Evolutionary conservation across 2,113 vertebrate genomes (phyloP), one percentile per base, ranked within the genome.

Genomic region (Pelodiscus sinensis): DNA sequence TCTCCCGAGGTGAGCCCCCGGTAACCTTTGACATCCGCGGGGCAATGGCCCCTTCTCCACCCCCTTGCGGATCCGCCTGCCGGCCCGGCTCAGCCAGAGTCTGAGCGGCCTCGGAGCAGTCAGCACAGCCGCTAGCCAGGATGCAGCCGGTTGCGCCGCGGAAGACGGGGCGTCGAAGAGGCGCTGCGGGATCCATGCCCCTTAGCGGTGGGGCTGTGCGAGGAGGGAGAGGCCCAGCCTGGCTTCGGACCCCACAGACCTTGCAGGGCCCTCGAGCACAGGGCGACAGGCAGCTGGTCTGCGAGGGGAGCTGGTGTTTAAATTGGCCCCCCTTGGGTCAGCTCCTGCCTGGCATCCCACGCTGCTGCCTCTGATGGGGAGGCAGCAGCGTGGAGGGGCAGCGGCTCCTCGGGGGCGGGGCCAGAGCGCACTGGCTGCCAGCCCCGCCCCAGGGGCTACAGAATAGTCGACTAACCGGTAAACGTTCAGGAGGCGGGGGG

Each of bases 1-100:
- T 99, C 97, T 99, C 98, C 1, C 98, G 97, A 99, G 99, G 99
- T 99, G 95, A 97, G 97, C 93, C 22, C 44, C 44, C 44, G 5
- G 44, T 6, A 44, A 6, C 44, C 44, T 44, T 44, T 44, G 38
- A 44, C 38, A 44, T 44, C 38, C 44, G 6, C 44, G 44, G 44
- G 44, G 35, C 44, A 24, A 75, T 44, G 35, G 73, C 73, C 4
- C 73, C 38, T 8, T 77, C 24, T 77, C 73, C 24, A 4, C 12
- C 50, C 44, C 12, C 24, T 14, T 6, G 73, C 13, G 12, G n/a
- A 24, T 25, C 65, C n/a, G 9, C 15, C 65, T 16, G 19, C 16
- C 31, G 9, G 65, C 65, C n/a, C 4, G 4, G 18, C 31, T 18
- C 16, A n/a, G 9, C 62, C 29, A 27, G 58, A 62, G 60, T 62